Evolutionary conservation across 1,140 invertebrate species (phyloP), one percentile per base, ranked within the genome.

Genomic region (Harpegnathos saltator): DNA sequence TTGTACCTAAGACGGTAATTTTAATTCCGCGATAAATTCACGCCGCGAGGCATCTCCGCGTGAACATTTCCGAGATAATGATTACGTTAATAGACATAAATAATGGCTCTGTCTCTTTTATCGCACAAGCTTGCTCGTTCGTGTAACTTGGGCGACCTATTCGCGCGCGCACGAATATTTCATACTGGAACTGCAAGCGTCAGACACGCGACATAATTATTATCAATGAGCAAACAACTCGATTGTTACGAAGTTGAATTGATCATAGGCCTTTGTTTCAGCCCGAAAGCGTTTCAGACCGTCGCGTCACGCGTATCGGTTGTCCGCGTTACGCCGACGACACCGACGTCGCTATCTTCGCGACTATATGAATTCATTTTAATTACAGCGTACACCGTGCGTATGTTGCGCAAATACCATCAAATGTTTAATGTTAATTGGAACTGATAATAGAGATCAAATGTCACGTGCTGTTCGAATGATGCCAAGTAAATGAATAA

Each of bases 401-500:
- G 15, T 38, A 58, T n/a, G 33, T 77, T 1, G 1, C 19, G 63
- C 5, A 68, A 77, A 4, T 77, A 56, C 17, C 12, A 54, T 26
- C 7, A 14, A 78, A 58, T 44, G 24, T 29, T 19, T 56, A 71
- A 71, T 71, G 22, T 19, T 56, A 71, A 71, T 71, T 33, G 17
- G n/a, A 58, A 26, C 24, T 59, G 22, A 80, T 80, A 59, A 48
- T 58, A 69, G 65, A 11, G 63, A 69, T 48, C 66, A 69, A 69
- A 56, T 69, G 38, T 48, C n/a, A 80, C 15, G 17, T 52, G 50
- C 24, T n/a, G 48, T 58, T 69, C 44, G n/a, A n/a, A 71, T 1
- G 22, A n/a, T 19, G 14, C 17, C 15, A 29, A 44, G 15, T 69
- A 56, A 68, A 14, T 14, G 9, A 44, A 58, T 29, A 58, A 58